Base-by-base conservation (phyloP, 1,140 invertebrate species). In the Zaprionus taronus region DNA sequence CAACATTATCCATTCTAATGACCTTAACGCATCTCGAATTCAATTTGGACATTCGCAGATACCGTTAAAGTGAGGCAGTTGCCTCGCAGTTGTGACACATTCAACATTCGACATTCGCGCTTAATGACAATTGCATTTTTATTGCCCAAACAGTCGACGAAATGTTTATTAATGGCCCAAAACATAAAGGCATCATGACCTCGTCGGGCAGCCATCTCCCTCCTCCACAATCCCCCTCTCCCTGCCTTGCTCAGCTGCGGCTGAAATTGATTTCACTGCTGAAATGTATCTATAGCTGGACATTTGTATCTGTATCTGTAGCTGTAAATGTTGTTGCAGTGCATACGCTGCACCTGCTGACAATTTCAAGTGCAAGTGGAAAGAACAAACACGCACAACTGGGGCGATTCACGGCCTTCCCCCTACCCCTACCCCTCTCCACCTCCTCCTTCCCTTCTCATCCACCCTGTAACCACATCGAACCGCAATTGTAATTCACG, bases 71-170 rank as follows among this genome's bases (percentile, higher is more conserved):
- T 11, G 44, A 36, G 28, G 38, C 63, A 72, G 58, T 41, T 24
- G 5, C 44, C 28, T 64, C 79, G 64, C 73, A 81, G 75, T 73
- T 83, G 83, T 72, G 70, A 69, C 76, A 79, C 49, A 65, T 72
- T 38, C 60, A 6, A 72, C 31, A 38, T 44, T 44, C n/a, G 41
- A 20, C 41, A 47, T 47, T 47, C 41, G 72, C 78, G 81, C 87
- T 89, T 91, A 91, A 91, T 83, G 89, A 79, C 72, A 91, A 91
- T 91, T 91, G 83, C 83, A 91, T 91, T 91, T 91, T 91, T 91
- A 91, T 91, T 91, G 73, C 87, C 79, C 82, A 83, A 91, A 91
- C 83, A 91, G 72, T 77, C 72, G 72, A 89, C 74, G 77, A 91
- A 91, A 91, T 91, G 83, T 84, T 84, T 84, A 79, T 90, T 89